Conservation (phyloP, 2,797 vertebrate genomes). For the Takifugu ocellatus region DNA sequence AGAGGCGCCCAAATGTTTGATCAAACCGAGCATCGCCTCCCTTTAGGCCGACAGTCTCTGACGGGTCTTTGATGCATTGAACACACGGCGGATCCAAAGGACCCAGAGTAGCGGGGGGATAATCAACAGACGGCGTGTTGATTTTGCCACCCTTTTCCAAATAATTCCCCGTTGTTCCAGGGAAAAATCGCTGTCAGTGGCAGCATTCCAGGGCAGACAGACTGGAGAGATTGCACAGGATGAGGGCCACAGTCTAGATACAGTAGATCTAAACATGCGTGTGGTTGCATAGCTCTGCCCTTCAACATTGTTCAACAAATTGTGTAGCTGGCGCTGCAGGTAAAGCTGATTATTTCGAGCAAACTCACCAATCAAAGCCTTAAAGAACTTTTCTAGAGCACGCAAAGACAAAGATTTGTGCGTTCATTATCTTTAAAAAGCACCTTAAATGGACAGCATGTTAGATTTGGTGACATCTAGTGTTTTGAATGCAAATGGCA, state of each 20-base stretch:
- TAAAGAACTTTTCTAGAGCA: no score
- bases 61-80: slow-evolving; percentile 57
- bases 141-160: slow-evolving; percentile 60
- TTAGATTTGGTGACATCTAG: no score
- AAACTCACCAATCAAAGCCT: no score
- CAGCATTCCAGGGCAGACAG: slow-evolving; percentile 59
- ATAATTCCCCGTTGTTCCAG: slow-evolving; percentile 65
- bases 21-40: slow-evolving; percentile 53
- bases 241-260: slow-evolving; percentile 42
- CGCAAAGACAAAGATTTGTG: no score
- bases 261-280: slow-evolving; percentile 51
- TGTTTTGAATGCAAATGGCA: no score
- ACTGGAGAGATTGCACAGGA: slow-evolving; percentile 48
- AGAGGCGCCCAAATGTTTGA: slow-evolving; percentile 63
- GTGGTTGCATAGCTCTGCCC: slow-evolving; percentile 52
- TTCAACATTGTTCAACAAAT: slow-evolving; percentile 36
- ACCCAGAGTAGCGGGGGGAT: slow-evolving; percentile 61
- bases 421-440: no score
- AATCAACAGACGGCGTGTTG: slow-evolving; percentile 66
- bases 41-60: slow-evolving; percentile 41
- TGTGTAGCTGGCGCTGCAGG: slow-evolving; percentile 3
- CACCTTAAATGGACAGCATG: no score
- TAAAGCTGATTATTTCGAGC: slow-evolving; percentile 12
- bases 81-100: slow-evolving; percentile 53
- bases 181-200: slow-evolving; percentile 49